Base-by-base conservation (phyloP, 1,140 invertebrate species). In the Panagrolaimus sp. region DNA sequence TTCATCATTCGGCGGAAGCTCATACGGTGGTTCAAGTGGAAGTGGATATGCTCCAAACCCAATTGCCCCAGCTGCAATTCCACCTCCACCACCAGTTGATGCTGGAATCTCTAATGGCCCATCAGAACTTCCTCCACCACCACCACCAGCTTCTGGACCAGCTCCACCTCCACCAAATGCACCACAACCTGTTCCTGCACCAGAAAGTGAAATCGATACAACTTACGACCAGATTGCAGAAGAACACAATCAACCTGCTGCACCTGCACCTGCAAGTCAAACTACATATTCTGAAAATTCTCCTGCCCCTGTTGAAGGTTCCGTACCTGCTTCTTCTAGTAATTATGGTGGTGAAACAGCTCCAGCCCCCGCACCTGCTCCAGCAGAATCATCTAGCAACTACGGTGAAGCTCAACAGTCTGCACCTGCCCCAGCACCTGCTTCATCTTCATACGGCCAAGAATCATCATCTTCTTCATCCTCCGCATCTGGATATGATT, bases 241-340 rank as follows among this genome's bases (percentile, higher is more conserved):
- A 11, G 51, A 57, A 25, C 51, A 57, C n/a, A 57, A 57, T 16
- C 20, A 57, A 16, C 70, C 53, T 27, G 69, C 43, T n/a, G 70
- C 68, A 16, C 67, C 68, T 31, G 47, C 68, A 9, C 63, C 68
- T 5, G 16, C 42, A 5, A 23, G 14, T 61, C n/a, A 25, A 14
- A 9, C 66, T 16, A 14, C 42, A 25, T 23, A 14, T 25, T 66
- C 20, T 20, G 23, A 42, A 14, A 27, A 25, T 51, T 9, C 31
- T 61, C 31, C 51, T 14, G 23, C 66, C 9, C 42, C 42, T 42
- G 14, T 8, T 9, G 11, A 4, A 3, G 23, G 53, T n/a, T 9
- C 8, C 64, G 25, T 48, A 13, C 42, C 67, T 42, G 45, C 42
- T 42, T 23, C 5, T 16, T 66, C 20, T 20, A 13, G 53, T n/a